Percentiles rank a stretch among this genome's conserved stretches.
Conservation (phyloP, 2,113 vertebrate genomes). For the Caranx melampygus region DNA sequence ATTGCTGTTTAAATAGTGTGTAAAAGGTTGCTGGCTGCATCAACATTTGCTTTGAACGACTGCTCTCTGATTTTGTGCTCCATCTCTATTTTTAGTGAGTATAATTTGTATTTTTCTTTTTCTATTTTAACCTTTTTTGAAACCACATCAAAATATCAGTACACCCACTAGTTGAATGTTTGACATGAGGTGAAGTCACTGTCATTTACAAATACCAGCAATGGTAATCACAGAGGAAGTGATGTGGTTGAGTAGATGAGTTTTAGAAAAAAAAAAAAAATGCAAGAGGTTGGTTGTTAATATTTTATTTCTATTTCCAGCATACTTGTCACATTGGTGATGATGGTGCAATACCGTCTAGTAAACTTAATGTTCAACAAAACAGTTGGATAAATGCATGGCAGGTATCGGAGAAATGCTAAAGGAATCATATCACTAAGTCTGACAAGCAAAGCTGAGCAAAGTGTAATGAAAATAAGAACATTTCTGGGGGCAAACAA, state of each 20-base stretch:
- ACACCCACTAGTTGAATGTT: too few species aligned
- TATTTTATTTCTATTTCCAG: background rate
- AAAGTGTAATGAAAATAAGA: constrained; percentile 6
- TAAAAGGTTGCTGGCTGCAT: background rate
- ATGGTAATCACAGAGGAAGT: too few species aligned
- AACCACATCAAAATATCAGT: too few species aligned
- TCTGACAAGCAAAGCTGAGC: background rate
- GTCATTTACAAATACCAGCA: too few species aligned
- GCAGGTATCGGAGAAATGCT: background rate
- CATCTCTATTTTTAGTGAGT: background rate
- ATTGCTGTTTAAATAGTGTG: background rate
- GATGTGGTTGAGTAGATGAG: too few species aligned
- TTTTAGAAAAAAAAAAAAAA: background rate
- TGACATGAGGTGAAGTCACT: too few species aligned
- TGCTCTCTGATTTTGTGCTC: background rate
- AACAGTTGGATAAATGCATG: background rate
- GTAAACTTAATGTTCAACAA: background rate
- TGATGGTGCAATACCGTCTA: background rate
- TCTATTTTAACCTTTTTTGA: too few species aligned
- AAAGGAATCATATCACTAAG: background rate
- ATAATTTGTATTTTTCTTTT: background rate
- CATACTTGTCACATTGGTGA: background rate
- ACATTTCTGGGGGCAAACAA: background rate
- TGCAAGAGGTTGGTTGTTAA: too few species aligned
- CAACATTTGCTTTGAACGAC: background rate